phyloP scores from a whole-genome alignment of 2,888 invertebrate genomes.

The Pterostichus madidus region DNA sequence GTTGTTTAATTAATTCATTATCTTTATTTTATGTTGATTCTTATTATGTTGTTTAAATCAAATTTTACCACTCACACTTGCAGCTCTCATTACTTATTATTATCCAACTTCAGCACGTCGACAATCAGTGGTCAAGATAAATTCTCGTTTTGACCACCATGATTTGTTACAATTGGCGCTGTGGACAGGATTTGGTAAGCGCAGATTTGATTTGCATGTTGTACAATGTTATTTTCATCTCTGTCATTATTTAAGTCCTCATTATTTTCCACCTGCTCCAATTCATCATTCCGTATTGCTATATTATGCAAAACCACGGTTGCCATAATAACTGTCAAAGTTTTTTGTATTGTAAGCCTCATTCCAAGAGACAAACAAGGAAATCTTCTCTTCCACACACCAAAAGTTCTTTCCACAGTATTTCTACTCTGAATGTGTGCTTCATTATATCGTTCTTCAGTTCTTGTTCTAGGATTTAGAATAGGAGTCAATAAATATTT shows the following conservation, averaged over 20 bases:
- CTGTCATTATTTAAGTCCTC: no score
- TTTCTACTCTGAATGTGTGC: slow-evolving; percentile 16
- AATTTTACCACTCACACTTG: no score
- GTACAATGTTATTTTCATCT: background rate
- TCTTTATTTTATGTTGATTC: no score
- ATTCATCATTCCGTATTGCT: background rate
- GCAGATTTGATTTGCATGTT: background rate
- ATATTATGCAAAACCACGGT: slow-evolving; percentile 1
- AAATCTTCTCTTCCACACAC: no score
- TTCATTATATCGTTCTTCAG: slow-evolving; percentile 2
- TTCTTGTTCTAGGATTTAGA: background rate
- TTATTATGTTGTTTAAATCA: no score
- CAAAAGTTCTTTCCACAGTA: slow-evolving; percentile 30
- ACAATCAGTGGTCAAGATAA: no score
- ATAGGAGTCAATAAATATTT: slow-evolving; percentile 27
- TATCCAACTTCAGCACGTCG: no score
- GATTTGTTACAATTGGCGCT: no score
- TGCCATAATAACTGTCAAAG: background rate
- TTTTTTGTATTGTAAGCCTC: background rate
- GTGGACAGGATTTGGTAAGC: slow-evolving; percentile 8
- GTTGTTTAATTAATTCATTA: no score
- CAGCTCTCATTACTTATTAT: no score
- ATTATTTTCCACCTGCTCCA: background rate
- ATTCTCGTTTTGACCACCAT: no score
- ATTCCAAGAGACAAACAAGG: background rate